Conservation (phyloP, 35 echinoderm and acorn worm species). For the Ophioderma brevispina region DNA sequence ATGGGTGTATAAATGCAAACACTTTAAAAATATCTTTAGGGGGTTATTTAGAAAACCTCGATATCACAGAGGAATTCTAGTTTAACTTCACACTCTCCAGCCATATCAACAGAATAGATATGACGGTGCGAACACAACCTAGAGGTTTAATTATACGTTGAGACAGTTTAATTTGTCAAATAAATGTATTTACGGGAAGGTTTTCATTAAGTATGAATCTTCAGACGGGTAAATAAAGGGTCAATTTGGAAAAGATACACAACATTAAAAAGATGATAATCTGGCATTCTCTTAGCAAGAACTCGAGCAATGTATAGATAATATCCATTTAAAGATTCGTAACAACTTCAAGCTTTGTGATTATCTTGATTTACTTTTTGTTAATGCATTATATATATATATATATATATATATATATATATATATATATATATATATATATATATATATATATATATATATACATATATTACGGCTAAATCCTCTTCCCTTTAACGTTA, state of each 20-base stretch:
- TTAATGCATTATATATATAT: too few species aligned
- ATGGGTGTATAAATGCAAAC: background rate
- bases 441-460: too few species aligned
- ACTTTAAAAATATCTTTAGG: background rate
- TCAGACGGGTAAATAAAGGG: background rate
- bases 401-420: too few species aligned
- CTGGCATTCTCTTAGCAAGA: background rate
- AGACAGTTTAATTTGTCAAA: slow-evolving; percentile 4
- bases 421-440: too few species aligned
- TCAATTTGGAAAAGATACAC: background rate
- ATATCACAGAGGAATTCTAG: background rate
- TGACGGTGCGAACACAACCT: background rate
- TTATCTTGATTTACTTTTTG: too few species aligned
- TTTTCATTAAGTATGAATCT: background rate
- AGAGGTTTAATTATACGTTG: background rate
- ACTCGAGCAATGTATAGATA: background rate
- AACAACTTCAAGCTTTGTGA: background rate
- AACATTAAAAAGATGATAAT: background rate
- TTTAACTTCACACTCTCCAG: background rate
- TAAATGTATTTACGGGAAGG: background rate
- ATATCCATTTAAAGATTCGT: background rate
- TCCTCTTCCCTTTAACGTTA: too few species aligned
- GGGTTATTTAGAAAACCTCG: background rate
- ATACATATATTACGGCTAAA: too few species aligned
- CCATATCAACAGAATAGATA: background rate